These are phyloP conservation scores for Acanthosepion pharaonis DNA, from an alignment of 2,888 invertebrate species.

Conservation along the genomic window DNA sequence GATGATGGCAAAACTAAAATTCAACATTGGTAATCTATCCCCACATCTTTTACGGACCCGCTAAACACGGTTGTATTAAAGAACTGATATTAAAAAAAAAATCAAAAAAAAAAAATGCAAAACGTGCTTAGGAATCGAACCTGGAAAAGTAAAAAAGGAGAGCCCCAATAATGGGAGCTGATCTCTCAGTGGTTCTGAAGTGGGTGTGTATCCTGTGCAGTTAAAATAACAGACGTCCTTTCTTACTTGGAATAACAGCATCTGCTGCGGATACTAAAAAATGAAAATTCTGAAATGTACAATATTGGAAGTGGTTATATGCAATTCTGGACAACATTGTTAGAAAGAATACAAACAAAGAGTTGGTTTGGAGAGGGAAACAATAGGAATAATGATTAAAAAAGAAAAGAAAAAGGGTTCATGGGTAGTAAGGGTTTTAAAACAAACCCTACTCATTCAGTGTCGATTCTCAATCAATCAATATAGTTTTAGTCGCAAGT, in stretches of 20 bases:
- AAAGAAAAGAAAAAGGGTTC: no score
- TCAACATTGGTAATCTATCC: background rate
- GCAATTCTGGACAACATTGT: background rate
- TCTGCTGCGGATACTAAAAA: background rate
- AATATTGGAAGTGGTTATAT: background rate
- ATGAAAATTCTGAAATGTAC: background rate
- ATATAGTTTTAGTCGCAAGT: no score
- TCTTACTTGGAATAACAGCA: background rate
- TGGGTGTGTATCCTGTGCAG: background rate
- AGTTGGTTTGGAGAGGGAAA: background rate
- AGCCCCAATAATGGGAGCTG: background rate
- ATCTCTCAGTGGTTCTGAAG: background rate
- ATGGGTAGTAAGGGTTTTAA: background rate
- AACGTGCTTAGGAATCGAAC: background rate
- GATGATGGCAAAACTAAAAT: background rate
- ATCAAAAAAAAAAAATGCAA: background rate
- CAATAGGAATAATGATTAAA: background rate
- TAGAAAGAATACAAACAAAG: background rate
- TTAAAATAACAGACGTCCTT: background rate
- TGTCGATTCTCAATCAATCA: no score
- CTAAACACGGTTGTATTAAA: background rate
- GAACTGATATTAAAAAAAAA: background rate
- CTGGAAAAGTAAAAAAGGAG: background rate
- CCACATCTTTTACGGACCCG: background rate
- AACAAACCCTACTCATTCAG: background rate